Conservation (phyloP, 1,140 invertebrate genomes). For the Bradynema listronoti region DNA sequence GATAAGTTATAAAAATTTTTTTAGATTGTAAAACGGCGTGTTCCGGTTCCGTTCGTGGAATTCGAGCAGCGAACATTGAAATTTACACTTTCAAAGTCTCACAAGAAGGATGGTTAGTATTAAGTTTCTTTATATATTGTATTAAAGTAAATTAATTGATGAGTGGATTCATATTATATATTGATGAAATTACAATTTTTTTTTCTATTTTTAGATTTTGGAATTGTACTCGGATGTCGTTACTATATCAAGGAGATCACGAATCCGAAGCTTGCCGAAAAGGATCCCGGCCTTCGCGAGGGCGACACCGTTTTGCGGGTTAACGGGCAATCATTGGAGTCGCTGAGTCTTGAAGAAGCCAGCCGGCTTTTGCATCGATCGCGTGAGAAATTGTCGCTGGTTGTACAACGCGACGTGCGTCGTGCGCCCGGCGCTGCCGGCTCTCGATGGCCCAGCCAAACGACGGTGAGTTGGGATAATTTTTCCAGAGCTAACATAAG, state of each 20-base stretch:
- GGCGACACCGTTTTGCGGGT: conserved; percentile 78
- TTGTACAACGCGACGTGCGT: conserved; percentile 69
- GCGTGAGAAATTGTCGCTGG: conserved; percentile 75
- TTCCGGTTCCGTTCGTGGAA: conserved; percentile 64
- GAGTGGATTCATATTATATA: no score
- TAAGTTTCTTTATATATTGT: background rate
- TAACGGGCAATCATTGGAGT: conserved; percentile 66
- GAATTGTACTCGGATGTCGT: conserved; percentile 85
- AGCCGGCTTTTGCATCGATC: conserved; percentile 79
- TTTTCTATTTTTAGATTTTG: conserved; percentile 83
- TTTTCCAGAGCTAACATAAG: conserved; percentile 4
- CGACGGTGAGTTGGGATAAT: conserved; percentile 35
- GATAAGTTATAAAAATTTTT: conserved; percentile 72
- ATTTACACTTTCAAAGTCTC: conserved; percentile 77
- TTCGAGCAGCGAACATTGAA: conserved; percentile 67
- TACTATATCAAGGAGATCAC: conserved; percentile 68
- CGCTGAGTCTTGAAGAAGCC: conserved; percentile 85
- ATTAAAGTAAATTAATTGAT: conserved; percentile 12
- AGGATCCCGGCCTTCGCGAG: conserved; percentile 67
- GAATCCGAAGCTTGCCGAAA: conserved; percentile 61
- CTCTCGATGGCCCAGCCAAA: conserved; percentile 51
- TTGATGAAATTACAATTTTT: no score
- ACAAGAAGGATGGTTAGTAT: conserved; percentile 80
- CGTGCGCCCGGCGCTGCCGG: conserved; percentile 30
- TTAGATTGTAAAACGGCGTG: conserved; percentile 68